Evolutionary conservation across 2,888 invertebrate species (phyloP).

Genomic region (Machimus atricapillus): DNA sequence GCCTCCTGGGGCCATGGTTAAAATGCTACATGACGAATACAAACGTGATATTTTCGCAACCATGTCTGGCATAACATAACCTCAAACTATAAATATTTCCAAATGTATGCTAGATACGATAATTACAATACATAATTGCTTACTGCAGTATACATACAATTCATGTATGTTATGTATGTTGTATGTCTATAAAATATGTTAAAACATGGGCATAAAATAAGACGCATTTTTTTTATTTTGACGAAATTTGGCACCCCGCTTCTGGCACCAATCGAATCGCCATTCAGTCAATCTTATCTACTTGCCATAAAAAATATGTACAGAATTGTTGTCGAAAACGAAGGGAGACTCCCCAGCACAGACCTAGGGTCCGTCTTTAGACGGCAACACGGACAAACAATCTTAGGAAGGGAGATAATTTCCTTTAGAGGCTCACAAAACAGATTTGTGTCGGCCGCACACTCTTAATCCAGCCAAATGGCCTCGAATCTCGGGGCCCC

Average conservation of each 20-base stretch:
- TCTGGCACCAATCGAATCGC: neutral
- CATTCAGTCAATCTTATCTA: neutral
- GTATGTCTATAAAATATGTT: no score
- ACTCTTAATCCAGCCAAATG: constrained; percentile 10
- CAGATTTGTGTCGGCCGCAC: neutral
- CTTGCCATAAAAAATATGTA: neutral
- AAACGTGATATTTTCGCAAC: no score
- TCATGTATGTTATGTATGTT: no score
- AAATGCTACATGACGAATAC: no score
- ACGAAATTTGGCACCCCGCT: neutral
- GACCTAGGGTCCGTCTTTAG: neutral
- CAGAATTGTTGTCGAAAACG: neutral
- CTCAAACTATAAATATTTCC: no score
- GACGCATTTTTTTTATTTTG: no score
- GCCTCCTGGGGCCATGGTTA: no score
- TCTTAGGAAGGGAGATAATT: neutral
- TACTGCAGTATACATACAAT: no score
- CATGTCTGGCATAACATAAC: no score
- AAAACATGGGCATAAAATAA: no score
- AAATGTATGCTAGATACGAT: no score
- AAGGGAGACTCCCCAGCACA: neutral
- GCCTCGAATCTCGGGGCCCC: neutral
- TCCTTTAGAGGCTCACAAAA: neutral
- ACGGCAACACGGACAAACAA: neutral
- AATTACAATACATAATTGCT: no score